phyloP scores from a whole-genome alignment of 2,113 vertebrate species.

The Hippocampus barbouri region DNA sequence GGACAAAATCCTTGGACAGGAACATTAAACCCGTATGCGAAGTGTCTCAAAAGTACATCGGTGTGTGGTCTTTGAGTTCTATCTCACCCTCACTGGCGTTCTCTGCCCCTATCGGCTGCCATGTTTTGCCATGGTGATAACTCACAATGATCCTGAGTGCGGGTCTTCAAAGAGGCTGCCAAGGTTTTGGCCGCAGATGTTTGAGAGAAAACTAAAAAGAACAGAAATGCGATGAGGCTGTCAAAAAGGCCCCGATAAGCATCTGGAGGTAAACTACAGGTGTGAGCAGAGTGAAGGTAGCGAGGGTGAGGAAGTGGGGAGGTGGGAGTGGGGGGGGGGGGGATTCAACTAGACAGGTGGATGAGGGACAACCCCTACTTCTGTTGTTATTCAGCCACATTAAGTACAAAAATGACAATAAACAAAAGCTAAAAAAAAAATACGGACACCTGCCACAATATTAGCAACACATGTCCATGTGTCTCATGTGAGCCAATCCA shows the following conservation, averaged over 20 bases:
- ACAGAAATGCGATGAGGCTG: slow-evolving; percentile 12
- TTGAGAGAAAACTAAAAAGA: slow-evolving; percentile 22
- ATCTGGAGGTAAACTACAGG: slow-evolving; percentile 60
- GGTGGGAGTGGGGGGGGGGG: too few relatives aligned
- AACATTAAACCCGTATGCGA: not conserved
- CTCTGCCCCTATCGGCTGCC: slow-evolving; percentile 37
- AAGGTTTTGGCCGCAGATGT: slow-evolving; percentile 25
- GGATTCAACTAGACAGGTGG: slow-evolving; percentile 27
- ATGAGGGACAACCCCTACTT: slow-evolving; percentile 12
- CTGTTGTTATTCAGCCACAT: not conserved
- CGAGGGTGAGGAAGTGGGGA: not conserved
- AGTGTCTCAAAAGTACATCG: not conserved
- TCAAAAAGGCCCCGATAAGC: slow-evolving; percentile 51
- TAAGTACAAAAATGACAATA: not conserved
- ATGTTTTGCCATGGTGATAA: slow-evolving; percentile 41
- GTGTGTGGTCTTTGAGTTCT: slow-evolving; percentile 56
- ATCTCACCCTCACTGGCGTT: slow-evolving; percentile 13
- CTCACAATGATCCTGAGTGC: slow-evolving; percentile 9
- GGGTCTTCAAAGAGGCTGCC: slow-evolving; percentile 56
- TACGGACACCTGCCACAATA: not conserved
- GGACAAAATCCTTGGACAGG: not conserved
- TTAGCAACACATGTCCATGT: not conserved
- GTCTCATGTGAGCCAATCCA: too few relatives aligned
- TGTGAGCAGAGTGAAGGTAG: slow-evolving; percentile 46
- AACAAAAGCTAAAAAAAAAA: not conserved